Conservation (phyloP, 2,888 invertebrate species). For the Taphrorychus bicolor region DNA sequence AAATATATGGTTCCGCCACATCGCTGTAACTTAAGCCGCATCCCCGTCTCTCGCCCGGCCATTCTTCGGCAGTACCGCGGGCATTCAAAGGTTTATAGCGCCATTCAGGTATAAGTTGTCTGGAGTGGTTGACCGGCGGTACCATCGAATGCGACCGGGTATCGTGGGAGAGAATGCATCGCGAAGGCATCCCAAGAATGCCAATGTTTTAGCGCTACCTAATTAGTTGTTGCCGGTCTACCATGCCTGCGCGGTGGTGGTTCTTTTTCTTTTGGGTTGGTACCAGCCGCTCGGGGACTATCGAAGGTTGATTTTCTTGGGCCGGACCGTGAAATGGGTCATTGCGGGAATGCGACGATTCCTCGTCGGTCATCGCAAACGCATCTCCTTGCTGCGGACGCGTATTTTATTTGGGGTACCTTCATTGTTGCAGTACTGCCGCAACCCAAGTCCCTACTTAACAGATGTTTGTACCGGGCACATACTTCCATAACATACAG, state of each 20-base stretch:
- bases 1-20: too few relatives aligned
- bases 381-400: neutral
- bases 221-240: slow-evolving; percentile 51
- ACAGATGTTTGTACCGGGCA: too few relatives aligned
- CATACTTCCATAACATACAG: too few relatives aligned
- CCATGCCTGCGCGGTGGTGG: slow-evolving; percentile 23
- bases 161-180: slow-evolving; percentile 60
- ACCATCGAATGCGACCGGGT: slow-evolving; percentile 13
- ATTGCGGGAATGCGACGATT: slow-evolving; percentile 18
- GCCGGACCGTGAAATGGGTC: slow-evolving; percentile 27
- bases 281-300: slow-evolving; percentile 11
- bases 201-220: slow-evolving; percentile 60
- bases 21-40: slow-evolving; percentile 6
- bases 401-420: too few relatives aligned
- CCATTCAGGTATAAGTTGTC: slow-evolving; percentile 40
- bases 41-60: slow-evolving; percentile 4
- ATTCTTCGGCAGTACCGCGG: slow-evolving; percentile 18
- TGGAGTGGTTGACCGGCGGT: slow-evolving; percentile 38
- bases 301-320: slow-evolving; percentile 13
- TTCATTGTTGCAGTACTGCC: too few relatives aligned
- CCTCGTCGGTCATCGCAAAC: too few relatives aligned
- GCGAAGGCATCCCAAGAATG: slow-evolving; percentile 57
- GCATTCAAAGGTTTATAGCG: slow-evolving; percentile 39
- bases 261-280: slow-evolving; percentile 23
- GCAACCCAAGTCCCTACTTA: too few relatives aligned